Base-by-base conservation (phyloP, 2,888 invertebrate species). In the Acleris emargana region DNA sequence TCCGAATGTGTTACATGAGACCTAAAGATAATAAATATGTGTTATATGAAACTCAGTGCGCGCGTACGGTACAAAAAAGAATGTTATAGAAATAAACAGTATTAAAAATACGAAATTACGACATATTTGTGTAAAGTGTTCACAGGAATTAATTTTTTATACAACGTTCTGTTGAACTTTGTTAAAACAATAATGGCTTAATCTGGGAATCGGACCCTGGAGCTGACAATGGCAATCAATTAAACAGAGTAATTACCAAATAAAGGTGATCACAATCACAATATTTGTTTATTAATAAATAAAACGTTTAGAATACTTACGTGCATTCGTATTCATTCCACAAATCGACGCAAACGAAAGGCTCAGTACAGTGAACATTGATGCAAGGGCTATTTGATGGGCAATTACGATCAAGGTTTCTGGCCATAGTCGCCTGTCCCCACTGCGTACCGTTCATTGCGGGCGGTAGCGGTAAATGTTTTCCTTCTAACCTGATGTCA, bases 251-350 rank as follows among this genome's bases (percentile, higher is more conserved):
- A 32, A 38, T 3, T 38, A 11, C 2, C 9, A 38, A 11, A 9
- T 11, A 38, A 32, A 7, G 6, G 11, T 38, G 7, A 6, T 7
- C 6, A 28, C 6, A 28, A 9, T 28, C 6, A 7, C 28, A 28
- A 28, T 28, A 28, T 9, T 28, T 25, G 25, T 25, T 28, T 7
- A 28, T 28, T 7, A 28, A 7, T 7, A 28, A 28, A 28, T 7
- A 32, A 51, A 51, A 18, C 28, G 11, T 5, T 32, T 11, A 32
- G 16, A 58, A 49, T 83, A 96, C 97, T 96, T 93, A 99, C 97
- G 98, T 98, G 97, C 99, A 99, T 87, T 99, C 98, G 81, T 98
- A 98, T 89, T 97, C 97, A 87, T 99, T 99, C 99, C 99, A 99
- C 16, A 99, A 95, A 90, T 98, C 99, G 71, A 97, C 97, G 89